A percentile compares a stretch with the other conserved stretches of the same genome.
These are phyloP conservation scores for Drosophila willistoni DNA, from an alignment of 1,140 invertebrate species.

Conservation along the genomic window DNA sequence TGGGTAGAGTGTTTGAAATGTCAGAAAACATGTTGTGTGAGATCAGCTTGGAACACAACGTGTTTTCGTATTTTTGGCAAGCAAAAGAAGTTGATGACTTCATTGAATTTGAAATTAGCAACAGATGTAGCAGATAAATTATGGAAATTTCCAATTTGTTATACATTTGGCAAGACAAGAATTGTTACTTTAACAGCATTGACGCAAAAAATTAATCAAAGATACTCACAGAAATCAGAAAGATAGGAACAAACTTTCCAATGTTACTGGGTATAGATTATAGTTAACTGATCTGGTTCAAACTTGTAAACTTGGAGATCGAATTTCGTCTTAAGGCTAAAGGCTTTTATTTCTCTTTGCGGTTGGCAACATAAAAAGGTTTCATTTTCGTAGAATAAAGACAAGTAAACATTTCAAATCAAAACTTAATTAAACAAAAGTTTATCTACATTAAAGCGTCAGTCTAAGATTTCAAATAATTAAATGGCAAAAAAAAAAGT, in stretches of 20 bases:
- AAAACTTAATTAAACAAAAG: not conserved
- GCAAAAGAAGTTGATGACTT: conserved; percentile 8
- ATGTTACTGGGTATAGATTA: too few relatives aligned
- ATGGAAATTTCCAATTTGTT: not conserved
- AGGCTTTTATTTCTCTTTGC: too few relatives aligned
- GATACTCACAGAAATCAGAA: too few relatives aligned
- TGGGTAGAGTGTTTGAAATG: conserved; percentile 22
- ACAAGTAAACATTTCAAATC: not conserved
- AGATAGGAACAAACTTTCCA: too few relatives aligned
- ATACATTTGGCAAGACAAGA: too few relatives aligned
- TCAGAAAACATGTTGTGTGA: conserved; percentile 41
- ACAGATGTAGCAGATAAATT: not conserved
- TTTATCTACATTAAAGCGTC: not conserved
- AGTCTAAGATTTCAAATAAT: not conserved
- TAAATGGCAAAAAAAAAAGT: not conserved
- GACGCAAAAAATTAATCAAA: too few relatives aligned
- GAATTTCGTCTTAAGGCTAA: too few relatives aligned
- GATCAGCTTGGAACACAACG: conserved; percentile 44
- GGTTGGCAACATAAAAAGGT: too few relatives aligned
- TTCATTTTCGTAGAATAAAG: too few relatives aligned
- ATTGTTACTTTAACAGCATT: too few relatives aligned
- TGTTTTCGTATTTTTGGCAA: conserved; percentile 12
- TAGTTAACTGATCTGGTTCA: too few relatives aligned
- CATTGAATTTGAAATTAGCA: conserved; percentile 1
- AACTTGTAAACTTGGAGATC: too few relatives aligned